Base-by-base conservation (phyloP, 2,888 invertebrate species). In the Doris montereyensis region DNA sequence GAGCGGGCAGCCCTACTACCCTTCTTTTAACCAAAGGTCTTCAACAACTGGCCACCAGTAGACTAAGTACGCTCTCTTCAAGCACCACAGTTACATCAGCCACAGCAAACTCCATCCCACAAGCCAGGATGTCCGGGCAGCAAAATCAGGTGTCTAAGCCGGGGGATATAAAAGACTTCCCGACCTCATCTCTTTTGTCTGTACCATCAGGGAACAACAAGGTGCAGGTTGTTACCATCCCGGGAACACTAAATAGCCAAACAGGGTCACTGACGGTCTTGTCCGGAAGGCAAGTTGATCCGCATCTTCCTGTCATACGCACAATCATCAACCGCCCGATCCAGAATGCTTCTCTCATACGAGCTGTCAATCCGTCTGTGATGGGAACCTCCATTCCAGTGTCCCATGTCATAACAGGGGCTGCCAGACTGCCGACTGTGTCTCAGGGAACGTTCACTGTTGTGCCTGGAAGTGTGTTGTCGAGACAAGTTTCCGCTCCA, bases 1-100 rank as follows among this genome's bases (percentile, higher is more conserved):
- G 83, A 13, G 83, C 82, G 30, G 84, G 79, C 13, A 68, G 70
- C 1, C 78, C 76, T 4, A 79, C 81, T 32, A 81, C 80, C 1
- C 62, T 83, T 17, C 70, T 81, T 26, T 24, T 81, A 10, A 81
- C 81, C 0, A 67, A 75, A 1, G 76, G 77, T 21, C 41, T 80
- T 1, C 79, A 80, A 24, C 77, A 77, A 17, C 30, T 65, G n/a
- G 24, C 60, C 24, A n/a, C 77, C 13, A n/a, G 17, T 28, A 68
- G 10, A 13, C 10, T 30, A 10, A 30, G n/a, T 17, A 21, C n/a
- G 32, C 58, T 4, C 4, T 24, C 72, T 24, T 17, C 60, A 28
- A n/a, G 5, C 17, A n/a, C 75, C 21, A 34, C 21, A 5, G 10
- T 34, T 8, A 28, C 75, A 75, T 4, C 21, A n/a, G n/a, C n/a